These are phyloP conservation scores for Halcyon chelicuti DNA, from an alignment of 2,797 vertebrate genomes.

Conservation along the genomic window DNA sequence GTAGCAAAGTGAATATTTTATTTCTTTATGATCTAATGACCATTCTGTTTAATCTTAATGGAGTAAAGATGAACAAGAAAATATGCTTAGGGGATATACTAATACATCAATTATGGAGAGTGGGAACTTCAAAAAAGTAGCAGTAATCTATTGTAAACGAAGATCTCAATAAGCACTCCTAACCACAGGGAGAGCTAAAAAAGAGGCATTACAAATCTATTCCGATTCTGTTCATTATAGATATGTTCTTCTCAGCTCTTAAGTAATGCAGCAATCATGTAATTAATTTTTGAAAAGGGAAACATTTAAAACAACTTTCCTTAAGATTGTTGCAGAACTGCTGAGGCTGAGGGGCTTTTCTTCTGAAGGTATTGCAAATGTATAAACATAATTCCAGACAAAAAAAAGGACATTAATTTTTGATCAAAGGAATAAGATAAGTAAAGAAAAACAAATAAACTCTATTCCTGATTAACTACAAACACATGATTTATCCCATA, in stretches of 20 bases:
- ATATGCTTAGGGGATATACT: conserved; percentile 24
- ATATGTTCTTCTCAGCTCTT: conserved; percentile 36
- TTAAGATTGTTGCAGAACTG: not conserved
- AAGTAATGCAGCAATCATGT: conserved; percentile 49
- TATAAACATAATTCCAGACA: not conserved
- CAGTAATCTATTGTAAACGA: conserved; percentile 50
- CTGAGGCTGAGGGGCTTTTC: not conserved
- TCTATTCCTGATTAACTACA: not conserved
- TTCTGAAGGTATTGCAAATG: not conserved
- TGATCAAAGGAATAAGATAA: not conserved
- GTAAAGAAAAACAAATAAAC: not conserved
- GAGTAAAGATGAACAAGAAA: conserved; percentile 41
- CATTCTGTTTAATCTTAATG: conserved; percentile 62
- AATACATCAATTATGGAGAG: conserved; percentile 47
- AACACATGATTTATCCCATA: not conserved
- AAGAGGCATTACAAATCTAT: conserved; percentile 37
- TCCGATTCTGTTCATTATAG: conserved; percentile 45
- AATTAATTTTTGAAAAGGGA: conserved; percentile 55
- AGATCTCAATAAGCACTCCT: conserved; percentile 44
- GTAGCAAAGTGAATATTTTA: conserved; percentile 59
- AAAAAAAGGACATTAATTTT: not conserved
- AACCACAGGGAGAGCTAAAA: conserved; percentile 48
- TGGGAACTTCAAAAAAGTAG: conserved; percentile 36
- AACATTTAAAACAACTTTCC: conserved; percentile 25
- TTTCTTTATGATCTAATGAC: conserved; percentile 70